These are phyloP conservation scores for Drosophila bunnanda DNA, from an alignment of 2,888 invertebrate genomes.

Conservation along the genomic window DNA sequence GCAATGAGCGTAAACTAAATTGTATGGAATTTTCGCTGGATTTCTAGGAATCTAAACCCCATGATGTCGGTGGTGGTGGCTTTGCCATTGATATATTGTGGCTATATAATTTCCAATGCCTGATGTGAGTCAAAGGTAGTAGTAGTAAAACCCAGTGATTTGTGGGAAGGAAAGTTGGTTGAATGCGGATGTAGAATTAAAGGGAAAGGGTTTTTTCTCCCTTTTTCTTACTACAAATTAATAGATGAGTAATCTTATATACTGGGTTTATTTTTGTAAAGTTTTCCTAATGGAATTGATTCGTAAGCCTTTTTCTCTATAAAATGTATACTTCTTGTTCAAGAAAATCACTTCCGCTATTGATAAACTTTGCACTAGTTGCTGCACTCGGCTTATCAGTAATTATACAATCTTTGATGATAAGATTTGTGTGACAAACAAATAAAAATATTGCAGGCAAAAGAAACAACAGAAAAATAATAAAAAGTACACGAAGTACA, in stretches of 20 bases:
- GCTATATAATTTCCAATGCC: conserved; percentile 7
- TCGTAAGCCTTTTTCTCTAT: background rate
- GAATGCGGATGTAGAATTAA: conserved; percentile 2
- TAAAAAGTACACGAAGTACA: background rate
- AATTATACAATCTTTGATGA: conserved; percentile 21
- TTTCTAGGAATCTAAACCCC: conserved; percentile 26
- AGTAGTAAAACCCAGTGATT: conserved; percentile 6
- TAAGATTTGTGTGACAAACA: background rate
- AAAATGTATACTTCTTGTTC: background rate
- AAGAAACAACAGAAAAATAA: background rate
- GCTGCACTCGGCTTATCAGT: conserved; percentile 43
- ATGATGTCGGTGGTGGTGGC: conserved; percentile 12
- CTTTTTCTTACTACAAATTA: background rate
- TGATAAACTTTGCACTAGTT: conserved; percentile 39
- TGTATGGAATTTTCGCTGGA: conserved; percentile 22
- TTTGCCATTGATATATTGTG: conserved; percentile 11
- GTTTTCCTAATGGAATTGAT: background rate
- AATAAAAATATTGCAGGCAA: background rate
- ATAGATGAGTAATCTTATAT: background rate
- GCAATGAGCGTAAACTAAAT: conserved; percentile 11
- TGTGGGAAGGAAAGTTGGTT: conserved; percentile 17
- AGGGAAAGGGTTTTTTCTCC: background rate
- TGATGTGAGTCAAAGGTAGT: conserved; percentile 23
- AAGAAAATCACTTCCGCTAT: conserved; percentile 40
- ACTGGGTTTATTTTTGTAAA: background rate